Evolutionary conservation across 2,113 vertebrate genomes (phyloP), one percentile per base, ranked within the genome.

Genomic region (Mus pahari): DNA sequence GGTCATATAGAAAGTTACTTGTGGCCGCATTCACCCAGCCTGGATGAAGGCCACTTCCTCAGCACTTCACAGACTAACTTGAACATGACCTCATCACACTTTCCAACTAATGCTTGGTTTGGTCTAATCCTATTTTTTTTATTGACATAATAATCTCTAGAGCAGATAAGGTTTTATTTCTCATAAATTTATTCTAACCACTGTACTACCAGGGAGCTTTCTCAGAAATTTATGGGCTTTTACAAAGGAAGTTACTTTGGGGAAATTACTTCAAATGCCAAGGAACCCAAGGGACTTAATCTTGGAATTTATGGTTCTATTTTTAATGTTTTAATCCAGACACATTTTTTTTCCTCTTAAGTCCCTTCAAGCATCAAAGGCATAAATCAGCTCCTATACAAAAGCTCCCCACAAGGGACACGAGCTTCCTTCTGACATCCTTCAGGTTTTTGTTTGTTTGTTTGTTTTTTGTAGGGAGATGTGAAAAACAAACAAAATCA

Each of bases 51-150:
- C 13, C 55, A 31, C 26, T 62, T 12, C 55, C 33, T 83, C 48
- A 73, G 68, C 33, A 19, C 73, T 97, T 96, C 90, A 96, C 48
- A 11, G 86, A 96, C 78, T 58, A 68, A 84, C 17, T 60, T 42
- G 3, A 73, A 4, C 70, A 74, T 96, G 94, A 98, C 96, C 96
- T 95, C 58, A 93, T 91, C 79, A 90, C 83, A 97, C 94, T 95
- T 97, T 88, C 28, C 96, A 86, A 77, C 66, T 87, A 97, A 98
- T 96, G 90, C 92, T 97, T 96, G n/a, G 50, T 86, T 97, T 97
- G 96, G 94, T 97, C 91, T 98, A 98, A 97, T 98, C 97, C 97
- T 94, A 8, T 97, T 97, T 96, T 74, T 86, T 97, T 96, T 68
- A 93, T 97, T 97, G 97, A 97, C 95, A 96, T 33, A 60, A 96